Evolutionary conservation across 2,888 invertebrate genomes (phyloP).

Genomic region (Dryomyza anilis): DNA sequence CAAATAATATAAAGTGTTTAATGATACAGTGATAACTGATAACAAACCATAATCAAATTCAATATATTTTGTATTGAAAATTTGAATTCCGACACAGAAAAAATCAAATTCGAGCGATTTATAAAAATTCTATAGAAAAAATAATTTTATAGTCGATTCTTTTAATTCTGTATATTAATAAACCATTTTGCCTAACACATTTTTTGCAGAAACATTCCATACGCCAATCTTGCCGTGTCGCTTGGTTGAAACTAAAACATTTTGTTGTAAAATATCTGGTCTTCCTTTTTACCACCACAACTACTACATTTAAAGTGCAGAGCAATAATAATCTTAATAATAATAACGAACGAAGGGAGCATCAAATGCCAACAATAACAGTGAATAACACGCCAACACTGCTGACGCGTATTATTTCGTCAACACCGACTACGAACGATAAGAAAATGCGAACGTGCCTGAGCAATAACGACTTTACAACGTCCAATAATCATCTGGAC

Average conservation of each 20-base stretch:
- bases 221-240: conserved; percentile 50
- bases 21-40: too few species aligned
- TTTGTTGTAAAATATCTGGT: conserved; percentile 45
- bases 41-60: too few species aligned
- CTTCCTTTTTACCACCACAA: conserved; percentile 23
- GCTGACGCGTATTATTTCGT: conserved; percentile 33
- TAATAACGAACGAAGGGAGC: too few species aligned
- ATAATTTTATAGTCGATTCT: too few species aligned
- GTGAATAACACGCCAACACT: background rate
- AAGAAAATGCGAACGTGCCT: background rate
- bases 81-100: background rate
- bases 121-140: too few species aligned
- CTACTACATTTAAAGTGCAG: background rate
- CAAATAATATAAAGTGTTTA: too few species aligned
- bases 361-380: background rate
- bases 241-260: conserved; percentile 54
- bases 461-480: conserved; percentile 38
- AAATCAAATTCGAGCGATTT: too few species aligned
- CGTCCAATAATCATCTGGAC: conserved; percentile 44
- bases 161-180: too few species aligned
- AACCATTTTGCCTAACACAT: too few species aligned
- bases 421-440: conserved; percentile 33
- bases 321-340: background rate
- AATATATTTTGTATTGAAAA: too few species aligned
- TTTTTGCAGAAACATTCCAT: conserved; percentile 50